Evolutionary conservation across 2,797 vertebrate species (phyloP).

Genomic region (Poeciliopsis gracilis): DNA sequence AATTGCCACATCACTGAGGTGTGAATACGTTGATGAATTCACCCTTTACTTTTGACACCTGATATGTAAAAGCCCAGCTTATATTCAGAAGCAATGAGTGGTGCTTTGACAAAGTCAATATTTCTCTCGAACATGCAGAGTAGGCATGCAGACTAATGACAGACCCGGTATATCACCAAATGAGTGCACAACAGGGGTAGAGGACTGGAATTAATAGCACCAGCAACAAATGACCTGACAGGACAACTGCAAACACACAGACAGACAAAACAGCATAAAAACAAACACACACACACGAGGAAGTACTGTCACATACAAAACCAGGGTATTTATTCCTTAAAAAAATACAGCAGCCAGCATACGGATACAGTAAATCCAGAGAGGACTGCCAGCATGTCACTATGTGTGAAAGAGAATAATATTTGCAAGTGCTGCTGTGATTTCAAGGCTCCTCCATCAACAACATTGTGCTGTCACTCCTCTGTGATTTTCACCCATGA

Average conservation of each 20-base stretch:
- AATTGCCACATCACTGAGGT: slow-evolving; percentile 62
- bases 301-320: slow-evolving; percentile 15
- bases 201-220: slow-evolving; percentile 68
- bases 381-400: slow-evolving; percentile 32
- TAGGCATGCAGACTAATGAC: slow-evolving; percentile 75
- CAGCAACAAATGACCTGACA: slow-evolving; percentile 76
- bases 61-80: slow-evolving; percentile 66
- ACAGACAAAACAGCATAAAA: slow-evolving; percentile 53
- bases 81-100: slow-evolving; percentile 63
- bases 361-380: slow-evolving; percentile 17
- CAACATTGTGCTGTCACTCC: slow-evolving; percentile 48
- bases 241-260: slow-evolving; percentile 70
- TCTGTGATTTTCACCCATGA: slow-evolving; percentile 62
- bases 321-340: slow-evolving; percentile 12
- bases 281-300: slow-evolving; percentile 23
- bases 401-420: slow-evolving; percentile 33
- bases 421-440: slow-evolving; percentile 49
- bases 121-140: slow-evolving; percentile 74
- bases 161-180: slow-evolving; percentile 72
- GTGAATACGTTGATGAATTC: slow-evolving; percentile 72
- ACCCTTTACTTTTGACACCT: slow-evolving; percentile 69
- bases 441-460: slow-evolving; percentile 57
- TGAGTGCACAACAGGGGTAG: slow-evolving; percentile 69
- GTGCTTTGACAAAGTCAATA: slow-evolving; percentile 75
- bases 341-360: slow-evolving; percentile 18